phyloP scores from a whole-genome alignment of 2,113 vertebrate genomes.

The Daboia siamensis region DNA sequence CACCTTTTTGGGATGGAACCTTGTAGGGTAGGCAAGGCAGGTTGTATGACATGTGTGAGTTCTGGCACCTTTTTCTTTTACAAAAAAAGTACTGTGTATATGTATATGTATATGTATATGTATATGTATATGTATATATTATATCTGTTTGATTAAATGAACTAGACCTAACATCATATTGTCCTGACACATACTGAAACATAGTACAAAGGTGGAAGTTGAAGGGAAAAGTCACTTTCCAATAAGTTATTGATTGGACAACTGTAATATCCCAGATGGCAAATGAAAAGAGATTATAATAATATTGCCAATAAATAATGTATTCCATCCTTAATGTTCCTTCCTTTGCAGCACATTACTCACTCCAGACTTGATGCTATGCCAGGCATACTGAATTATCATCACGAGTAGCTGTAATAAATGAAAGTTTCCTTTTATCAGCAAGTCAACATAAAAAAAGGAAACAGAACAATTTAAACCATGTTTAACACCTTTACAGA shows the following conservation, averaged over 20 bases:
- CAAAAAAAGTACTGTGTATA: too few species aligned
- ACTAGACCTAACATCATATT: neutral
- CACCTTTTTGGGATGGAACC: too few species aligned
- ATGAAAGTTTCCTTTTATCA: conserved; percentile 57
- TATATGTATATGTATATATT: neutral
- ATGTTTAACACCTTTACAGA: conserved; percentile 68
- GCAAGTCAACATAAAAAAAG: conserved; percentile 52
- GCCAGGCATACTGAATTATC: conserved; percentile 55
- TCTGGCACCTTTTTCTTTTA: too few species aligned
- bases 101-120: neutral
- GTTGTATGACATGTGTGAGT: too few species aligned
- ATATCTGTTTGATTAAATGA: neutral
- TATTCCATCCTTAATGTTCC: conserved; percentile 61
- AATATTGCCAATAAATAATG: conserved; percentile 62
- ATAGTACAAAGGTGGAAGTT: neutral
- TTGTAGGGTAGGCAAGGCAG: too few species aligned
- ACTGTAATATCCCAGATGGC: conserved; percentile 44
- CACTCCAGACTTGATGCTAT: conserved; percentile 48
- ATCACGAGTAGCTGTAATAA: conserved; percentile 51
- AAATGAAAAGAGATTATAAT: conserved; percentile 59
- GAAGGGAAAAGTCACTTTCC: conserved; percentile 43
- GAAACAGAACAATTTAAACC: conserved; percentile 58
- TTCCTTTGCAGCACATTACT: conserved; percentile 55
- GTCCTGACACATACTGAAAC: neutral
- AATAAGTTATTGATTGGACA: conserved; percentile 31